These are phyloP conservation scores for Didymodactylos carnosus DNA, from an alignment of 2,888 invertebrate species.

Conservation along the genomic window DNA sequence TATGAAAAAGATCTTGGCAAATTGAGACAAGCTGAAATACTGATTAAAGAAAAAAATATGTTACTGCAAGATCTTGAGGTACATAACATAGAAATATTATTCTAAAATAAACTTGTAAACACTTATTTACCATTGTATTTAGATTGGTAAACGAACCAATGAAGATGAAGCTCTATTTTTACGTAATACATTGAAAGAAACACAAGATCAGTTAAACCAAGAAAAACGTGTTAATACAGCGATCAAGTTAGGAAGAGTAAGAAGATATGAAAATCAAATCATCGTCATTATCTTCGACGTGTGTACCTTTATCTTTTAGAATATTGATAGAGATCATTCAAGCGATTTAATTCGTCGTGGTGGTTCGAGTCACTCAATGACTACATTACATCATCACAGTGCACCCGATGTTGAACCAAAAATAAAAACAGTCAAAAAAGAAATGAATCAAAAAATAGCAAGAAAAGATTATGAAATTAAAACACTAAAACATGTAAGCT, in stretches of 20 bases:
- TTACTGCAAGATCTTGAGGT: conserved; percentile 14
- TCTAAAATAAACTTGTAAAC: background rate
- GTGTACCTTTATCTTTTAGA: background rate
- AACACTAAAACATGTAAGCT: conserved; percentile 22
- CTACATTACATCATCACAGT: conserved; percentile 10
- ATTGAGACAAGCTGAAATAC: conserved; percentile 22
- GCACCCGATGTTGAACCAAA: conserved; percentile 8
- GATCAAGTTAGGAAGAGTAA: conserved; percentile 30
- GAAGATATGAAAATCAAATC: background rate
- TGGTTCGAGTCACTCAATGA: background rate
- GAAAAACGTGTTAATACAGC: conserved; percentile 31
- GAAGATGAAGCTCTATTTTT: conserved; percentile 30
- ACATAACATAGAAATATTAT: background rate
- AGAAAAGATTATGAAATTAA: conserved; percentile 30
- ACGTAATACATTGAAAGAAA: conserved; percentile 27
- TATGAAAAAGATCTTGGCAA: conserved; percentile 32
- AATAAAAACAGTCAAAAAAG: conserved; percentile 18
- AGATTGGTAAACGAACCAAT: conserved; percentile 25
- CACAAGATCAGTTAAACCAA: conserved; percentile 27
- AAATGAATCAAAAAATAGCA: conserved; percentile 23
- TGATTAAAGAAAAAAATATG: conserved; percentile 13
- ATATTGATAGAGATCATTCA: background rate
- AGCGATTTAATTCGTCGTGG: conserved; percentile 1
- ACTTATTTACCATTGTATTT: background rate
- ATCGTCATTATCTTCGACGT: background rate